phyloP scores from a whole-genome alignment of 2,113 vertebrate species.

The Sciurus niger region DNA sequence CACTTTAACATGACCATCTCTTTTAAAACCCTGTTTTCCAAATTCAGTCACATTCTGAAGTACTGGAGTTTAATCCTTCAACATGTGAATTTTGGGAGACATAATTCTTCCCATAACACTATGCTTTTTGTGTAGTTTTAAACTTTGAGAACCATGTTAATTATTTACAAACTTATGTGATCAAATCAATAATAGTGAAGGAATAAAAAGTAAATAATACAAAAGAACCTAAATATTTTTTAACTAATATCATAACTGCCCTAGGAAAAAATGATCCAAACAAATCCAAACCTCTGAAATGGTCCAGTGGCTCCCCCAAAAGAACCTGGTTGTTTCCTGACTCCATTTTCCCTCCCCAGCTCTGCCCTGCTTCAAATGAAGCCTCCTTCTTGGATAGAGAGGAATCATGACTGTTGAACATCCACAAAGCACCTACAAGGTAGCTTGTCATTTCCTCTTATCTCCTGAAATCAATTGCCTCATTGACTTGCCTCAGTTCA shows the following conservation, averaged over 20 bases:
- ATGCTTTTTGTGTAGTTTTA: not conserved
- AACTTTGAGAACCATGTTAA: not conserved
- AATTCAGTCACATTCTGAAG: not conserved
- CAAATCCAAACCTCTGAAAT: not conserved
- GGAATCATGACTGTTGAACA: too few relatives aligned
- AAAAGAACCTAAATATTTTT: not conserved
- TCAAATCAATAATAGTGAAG: not conserved
- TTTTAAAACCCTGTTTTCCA: not conserved
- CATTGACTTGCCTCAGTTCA: too few relatives aligned
- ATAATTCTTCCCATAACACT: not conserved
- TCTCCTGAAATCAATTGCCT: too few relatives aligned
- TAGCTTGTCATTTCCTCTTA: too few relatives aligned
- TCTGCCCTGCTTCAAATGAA: too few relatives aligned
- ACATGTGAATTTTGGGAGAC: not conserved
- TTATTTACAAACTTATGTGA: not conserved
- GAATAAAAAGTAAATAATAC: not conserved
- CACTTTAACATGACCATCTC: not conserved
- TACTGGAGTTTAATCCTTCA: not conserved
- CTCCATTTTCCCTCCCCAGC: too few relatives aligned
- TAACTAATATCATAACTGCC: not conserved
- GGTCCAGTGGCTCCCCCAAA: too few relatives aligned
- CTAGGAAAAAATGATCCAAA: not conserved
- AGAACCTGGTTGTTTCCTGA: too few relatives aligned
- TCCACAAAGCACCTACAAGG: too few relatives aligned
- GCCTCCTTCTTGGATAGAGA: too few relatives aligned